These are phyloP conservation scores for Odontamblyopus rebecca DNA, from an alignment of 2,797 vertebrate species.

Conservation along the genomic window DNA sequence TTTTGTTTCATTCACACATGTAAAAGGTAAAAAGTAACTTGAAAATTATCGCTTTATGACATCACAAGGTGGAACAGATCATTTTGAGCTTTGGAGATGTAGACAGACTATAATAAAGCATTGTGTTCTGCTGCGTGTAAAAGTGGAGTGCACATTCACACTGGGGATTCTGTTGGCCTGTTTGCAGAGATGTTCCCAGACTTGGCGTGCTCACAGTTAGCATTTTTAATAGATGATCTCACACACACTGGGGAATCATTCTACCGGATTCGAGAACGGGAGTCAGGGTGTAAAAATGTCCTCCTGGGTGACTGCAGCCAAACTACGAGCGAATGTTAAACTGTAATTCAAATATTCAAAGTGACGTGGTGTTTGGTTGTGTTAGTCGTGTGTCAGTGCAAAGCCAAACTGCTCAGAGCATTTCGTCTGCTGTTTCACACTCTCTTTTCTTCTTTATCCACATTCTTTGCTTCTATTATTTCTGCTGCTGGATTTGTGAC, in stretches of 20 bases:
- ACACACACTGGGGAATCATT: constrained; percentile 5
- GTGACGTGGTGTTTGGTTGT: neutral
- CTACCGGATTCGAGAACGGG: neutral
- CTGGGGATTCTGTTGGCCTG: neutral
- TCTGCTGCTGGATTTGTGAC: too few species aligned
- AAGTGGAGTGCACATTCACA: neutral
- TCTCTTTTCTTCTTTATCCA: too few species aligned
- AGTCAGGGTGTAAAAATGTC: neutral
- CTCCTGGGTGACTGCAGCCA: neutral
- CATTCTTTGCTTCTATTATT: too few species aligned
- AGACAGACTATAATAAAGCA: too few species aligned
- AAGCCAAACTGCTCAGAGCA: too few species aligned
- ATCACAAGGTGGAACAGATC: too few species aligned
- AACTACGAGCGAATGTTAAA: neutral
- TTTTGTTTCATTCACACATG: too few species aligned
- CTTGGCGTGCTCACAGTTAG: neutral
- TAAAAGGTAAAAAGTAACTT: too few species aligned
- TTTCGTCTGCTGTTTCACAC: too few species aligned
- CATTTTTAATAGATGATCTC: constrained; percentile 11
- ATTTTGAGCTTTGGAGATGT: too few species aligned
- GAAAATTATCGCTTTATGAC: too few species aligned
- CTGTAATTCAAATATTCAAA: neutral
- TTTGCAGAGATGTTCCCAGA: neutral
- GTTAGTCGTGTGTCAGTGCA: too few species aligned
- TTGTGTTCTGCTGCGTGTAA: neutral